phyloP scores from a whole-genome alignment of 2,888 invertebrate genomes.

The Cephus runcator region DNA sequence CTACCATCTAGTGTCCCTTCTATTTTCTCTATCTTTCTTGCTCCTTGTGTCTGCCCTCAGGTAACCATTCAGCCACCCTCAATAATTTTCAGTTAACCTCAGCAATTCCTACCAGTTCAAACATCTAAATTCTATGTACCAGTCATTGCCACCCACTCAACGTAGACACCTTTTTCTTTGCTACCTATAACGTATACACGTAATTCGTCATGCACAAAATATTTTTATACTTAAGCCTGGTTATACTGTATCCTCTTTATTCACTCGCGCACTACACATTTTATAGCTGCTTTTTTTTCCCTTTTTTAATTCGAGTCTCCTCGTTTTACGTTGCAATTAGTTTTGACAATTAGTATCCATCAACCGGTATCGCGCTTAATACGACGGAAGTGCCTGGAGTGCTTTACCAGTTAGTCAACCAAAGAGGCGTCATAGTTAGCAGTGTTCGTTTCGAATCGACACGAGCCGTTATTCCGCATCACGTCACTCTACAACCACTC shows the following conservation, averaged over 20 bases:
- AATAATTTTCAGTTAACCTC: background rate
- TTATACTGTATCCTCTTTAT: background rate
- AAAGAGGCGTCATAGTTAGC: background rate
- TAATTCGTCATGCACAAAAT: background rate
- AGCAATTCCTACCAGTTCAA: background rate
- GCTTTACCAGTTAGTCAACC: background rate
- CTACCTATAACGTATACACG: background rate
- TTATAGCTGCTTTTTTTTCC: background rate
- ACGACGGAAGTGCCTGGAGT: background rate
- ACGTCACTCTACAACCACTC: background rate
- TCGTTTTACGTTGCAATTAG: background rate
- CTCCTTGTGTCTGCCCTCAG: conserved; percentile 13
- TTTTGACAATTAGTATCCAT: background rate
- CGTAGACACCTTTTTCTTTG: background rate
- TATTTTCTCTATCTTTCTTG: conserved; percentile 7
- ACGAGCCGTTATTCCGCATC: background rate
- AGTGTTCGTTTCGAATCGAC: background rate
- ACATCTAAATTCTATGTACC: background rate
- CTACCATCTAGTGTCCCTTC: background rate
- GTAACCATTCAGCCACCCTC: background rate
- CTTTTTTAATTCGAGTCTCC: background rate
- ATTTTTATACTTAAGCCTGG: no score
- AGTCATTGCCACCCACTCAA: background rate
- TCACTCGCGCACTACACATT: background rate
- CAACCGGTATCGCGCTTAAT: background rate